phyloP scores from a whole-genome alignment of 23 tunicate genomes.

The Aplidium turbinatum region DNA sequence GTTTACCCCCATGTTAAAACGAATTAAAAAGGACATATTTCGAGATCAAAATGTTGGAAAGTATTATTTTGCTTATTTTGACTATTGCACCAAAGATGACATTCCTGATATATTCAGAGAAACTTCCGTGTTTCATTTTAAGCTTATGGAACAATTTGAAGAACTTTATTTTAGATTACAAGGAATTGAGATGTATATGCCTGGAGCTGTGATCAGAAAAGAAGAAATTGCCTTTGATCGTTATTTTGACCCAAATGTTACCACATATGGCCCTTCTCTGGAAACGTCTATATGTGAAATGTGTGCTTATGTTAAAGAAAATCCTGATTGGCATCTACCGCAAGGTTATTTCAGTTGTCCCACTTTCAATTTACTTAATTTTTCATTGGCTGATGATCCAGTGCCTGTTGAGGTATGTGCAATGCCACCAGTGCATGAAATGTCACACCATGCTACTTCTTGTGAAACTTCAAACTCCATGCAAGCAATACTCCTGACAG shows the following conservation, averaged over 20 bases:
- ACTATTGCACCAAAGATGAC: constrained; percentile 33
- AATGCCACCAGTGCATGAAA: too few relatives aligned
- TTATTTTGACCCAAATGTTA: constrained; percentile 27
- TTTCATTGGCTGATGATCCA: too few relatives aligned
- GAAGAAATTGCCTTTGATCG: constrained; percentile 19
- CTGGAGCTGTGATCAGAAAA: constrained; percentile 1
- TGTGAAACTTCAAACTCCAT: too few relatives aligned
- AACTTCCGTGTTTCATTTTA: constrained; percentile 18
- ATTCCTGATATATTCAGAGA: constrained; percentile 39
- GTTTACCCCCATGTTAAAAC: constrained; percentile 48
- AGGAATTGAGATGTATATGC: constrained; percentile 40
- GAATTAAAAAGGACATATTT: constrained; percentile 39
- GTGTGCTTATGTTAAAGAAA: constrained; percentile 11
- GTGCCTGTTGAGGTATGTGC: too few relatives aligned
- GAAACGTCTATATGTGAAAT: constrained; percentile 27
- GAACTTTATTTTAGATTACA: constrained; percentile 46
- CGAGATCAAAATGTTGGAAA: constrained; percentile 32
- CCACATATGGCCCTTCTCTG: constrained; percentile 41
- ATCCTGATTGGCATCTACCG: constrained; percentile 50
- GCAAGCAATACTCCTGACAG: too few relatives aligned
- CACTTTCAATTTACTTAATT: too few relatives aligned
- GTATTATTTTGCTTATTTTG: constrained; percentile 56
- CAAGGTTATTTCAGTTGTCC: too few relatives aligned
- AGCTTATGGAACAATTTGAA: constrained; percentile 61
- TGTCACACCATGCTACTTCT: too few relatives aligned